These are phyloP conservation scores for Argyra leucocephala DNA, from an alignment of 2,888 invertebrate species.

Conservation along the genomic window DNA sequence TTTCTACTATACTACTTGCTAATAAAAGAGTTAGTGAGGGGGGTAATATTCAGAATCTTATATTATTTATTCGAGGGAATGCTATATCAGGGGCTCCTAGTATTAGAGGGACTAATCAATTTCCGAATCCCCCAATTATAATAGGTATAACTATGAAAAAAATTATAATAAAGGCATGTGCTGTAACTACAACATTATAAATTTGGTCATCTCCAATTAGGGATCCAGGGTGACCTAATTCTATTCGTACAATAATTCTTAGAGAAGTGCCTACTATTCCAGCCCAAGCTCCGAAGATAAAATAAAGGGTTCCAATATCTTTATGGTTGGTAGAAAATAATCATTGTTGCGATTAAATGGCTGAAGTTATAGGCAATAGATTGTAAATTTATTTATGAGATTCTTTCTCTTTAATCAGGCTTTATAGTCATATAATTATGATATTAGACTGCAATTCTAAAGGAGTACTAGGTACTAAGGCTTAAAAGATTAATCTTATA, in stretches of 20 bases:
- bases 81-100: constrained; percentile 70
- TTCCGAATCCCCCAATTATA: constrained; percentile 75
- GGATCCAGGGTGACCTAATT: constrained; percentile 58
- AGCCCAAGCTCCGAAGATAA: constrained; percentile 57
- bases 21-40: constrained; percentile 58
- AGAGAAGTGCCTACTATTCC: constrained; percentile 61
- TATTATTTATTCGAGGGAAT: constrained; percentile 74
- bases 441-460: constrained; percentile 57
- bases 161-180: constrained; percentile 75
- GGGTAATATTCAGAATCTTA: constrained; percentile 72
- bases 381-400: constrained; percentile 54
- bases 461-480: constrained; percentile 35
- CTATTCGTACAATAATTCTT: constrained; percentile 62
- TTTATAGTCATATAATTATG: constrained; percentile 41
- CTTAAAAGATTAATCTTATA: constrained; percentile 46
- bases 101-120: constrained; percentile 69
- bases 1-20: constrained; percentile 55
- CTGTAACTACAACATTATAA: constrained; percentile 69
- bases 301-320: constrained; percentile 66
- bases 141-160: constrained; percentile 67
- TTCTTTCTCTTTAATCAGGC: constrained; percentile 16
- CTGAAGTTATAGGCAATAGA: constrained; percentile 54
- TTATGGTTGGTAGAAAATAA: constrained; percentile 64
- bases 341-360: constrained; percentile 59
- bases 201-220: constrained; percentile 65